A percentile compares a stretch with the other conserved stretches of the same genome.
Evolutionary conservation across 2,888 invertebrate genomes (phyloP).

Genomic region (Coleophora flavipennella): DNA sequence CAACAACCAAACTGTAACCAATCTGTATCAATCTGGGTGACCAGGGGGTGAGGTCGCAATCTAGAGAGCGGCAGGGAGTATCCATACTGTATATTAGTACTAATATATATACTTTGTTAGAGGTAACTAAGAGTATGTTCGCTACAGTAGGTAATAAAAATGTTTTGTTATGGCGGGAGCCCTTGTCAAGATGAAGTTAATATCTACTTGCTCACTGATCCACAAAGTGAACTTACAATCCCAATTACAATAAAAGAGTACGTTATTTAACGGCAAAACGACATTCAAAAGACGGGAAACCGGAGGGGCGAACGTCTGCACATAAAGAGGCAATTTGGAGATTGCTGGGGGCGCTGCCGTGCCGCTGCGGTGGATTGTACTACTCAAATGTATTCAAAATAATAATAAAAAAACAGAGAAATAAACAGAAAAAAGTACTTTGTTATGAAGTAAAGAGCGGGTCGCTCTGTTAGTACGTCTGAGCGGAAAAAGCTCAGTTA

Average conservation of each 20-base stretch:
- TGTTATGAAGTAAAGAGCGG: constrained; percentile 65
- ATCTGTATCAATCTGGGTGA: too few species aligned
- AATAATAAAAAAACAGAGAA: constrained; percentile 62
- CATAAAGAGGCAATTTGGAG: constrained; percentile 73
- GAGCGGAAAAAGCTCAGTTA: not conserved
- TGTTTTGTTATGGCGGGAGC: too few species aligned
- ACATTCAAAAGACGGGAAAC: constrained; percentile 72
- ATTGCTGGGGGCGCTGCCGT: constrained; percentile 68
- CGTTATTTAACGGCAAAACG: constrained; percentile 71
- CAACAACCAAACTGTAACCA: too few species aligned
- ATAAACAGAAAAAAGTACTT: constrained; percentile 66
- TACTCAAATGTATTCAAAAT: constrained; percentile 71
- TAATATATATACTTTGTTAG: too few species aligned
- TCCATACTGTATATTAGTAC: too few species aligned
- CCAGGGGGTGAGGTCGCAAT: too few species aligned
- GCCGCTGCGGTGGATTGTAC: constrained; percentile 65
- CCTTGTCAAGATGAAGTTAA: too few species aligned
- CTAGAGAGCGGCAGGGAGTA: too few species aligned
- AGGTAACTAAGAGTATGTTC: too few species aligned
- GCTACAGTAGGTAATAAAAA: too few species aligned
- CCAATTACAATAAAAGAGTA: constrained; percentile 65
- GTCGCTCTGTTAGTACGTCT: not conserved
- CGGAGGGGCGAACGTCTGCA: constrained; percentile 70
- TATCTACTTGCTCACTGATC: constrained; percentile 15
- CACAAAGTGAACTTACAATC: constrained; percentile 46